A percentile compares a stretch with the other conserved stretches of the same genome.
These are phyloP conservation scores for Gopherus evgoodei DNA, from an alignment of 2,113 vertebrate species.

Conservation along the genomic window DNA sequence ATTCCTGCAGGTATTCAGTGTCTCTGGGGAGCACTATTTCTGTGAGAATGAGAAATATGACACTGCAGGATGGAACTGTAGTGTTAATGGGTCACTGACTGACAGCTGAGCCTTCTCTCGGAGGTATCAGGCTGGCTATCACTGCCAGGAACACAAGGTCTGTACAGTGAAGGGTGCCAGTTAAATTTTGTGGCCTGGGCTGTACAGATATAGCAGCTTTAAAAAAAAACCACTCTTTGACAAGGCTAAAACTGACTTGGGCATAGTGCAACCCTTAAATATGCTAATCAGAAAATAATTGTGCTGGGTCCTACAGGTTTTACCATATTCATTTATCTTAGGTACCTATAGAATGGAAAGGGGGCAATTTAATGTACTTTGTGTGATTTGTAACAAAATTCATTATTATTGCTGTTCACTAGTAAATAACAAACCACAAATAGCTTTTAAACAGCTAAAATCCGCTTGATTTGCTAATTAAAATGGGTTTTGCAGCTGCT, in stretches of 20 bases:
- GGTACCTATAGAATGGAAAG: slow-evolving; percentile 44
- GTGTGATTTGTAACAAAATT: slow-evolving; percentile 53
- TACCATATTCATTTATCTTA: slow-evolving; percentile 23
- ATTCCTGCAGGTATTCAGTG: slow-evolving; percentile 74
- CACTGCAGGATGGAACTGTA: slow-evolving; percentile 72
- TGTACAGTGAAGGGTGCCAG: slow-evolving; percentile 74
- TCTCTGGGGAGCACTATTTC: slow-evolving; percentile 76
- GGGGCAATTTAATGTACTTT: slow-evolving; percentile 52
- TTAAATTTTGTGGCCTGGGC: slow-evolving; percentile 78
- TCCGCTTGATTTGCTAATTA: slow-evolving; percentile 70
- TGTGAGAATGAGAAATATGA: slow-evolving; percentile 74
- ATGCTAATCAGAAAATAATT: slow-evolving; percentile 76
- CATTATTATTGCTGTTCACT: background rate
- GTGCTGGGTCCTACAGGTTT: slow-evolving; percentile 40
- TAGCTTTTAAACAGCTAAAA: slow-evolving; percentile 65
- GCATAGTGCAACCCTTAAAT: slow-evolving; percentile 66
- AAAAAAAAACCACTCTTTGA: slow-evolving; percentile 52
- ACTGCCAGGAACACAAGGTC: slow-evolving; percentile 77
- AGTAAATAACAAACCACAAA: slow-evolving; percentile 65
- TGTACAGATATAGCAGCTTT: slow-evolving; percentile 68
- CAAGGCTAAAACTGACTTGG: slow-evolving; percentile 50
- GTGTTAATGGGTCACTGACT: slow-evolving; percentile 83
- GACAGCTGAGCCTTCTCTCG: slow-evolving; percentile 84
- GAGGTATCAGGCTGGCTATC: slow-evolving; percentile 66
- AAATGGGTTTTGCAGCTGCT: slow-evolving; percentile 55